Evolutionary conservation across 2,888 invertebrate genomes (phyloP).

Genomic region (Hydrotaea diabolus): DNA sequence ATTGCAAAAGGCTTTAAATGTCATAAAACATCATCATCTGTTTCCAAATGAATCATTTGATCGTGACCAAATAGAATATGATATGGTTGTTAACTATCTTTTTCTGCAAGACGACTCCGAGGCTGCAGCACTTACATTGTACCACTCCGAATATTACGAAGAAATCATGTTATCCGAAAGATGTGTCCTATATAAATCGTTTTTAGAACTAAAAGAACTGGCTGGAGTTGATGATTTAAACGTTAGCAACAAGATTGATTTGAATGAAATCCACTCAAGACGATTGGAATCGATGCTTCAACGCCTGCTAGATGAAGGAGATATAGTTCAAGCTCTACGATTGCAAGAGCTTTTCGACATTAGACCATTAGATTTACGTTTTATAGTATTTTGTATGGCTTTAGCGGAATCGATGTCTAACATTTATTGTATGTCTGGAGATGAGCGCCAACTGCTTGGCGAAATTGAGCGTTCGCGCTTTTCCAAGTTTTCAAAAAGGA

Average conservation of each 20-base stretch:
- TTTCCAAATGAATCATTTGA: conserved; percentile 80
- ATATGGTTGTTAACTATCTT: conserved; percentile 78
- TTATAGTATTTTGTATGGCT: conserved; percentile 83
- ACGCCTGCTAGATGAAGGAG: conserved; percentile 82
- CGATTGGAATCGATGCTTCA: conserved; percentile 81
- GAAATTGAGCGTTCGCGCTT: conserved; percentile 80
- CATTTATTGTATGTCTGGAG: conserved; percentile 83
- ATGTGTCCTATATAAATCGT: conserved; percentile 79
- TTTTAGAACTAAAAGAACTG: conserved; percentile 79
- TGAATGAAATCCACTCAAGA: conserved; percentile 75
- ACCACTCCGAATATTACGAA: conserved; percentile 80
- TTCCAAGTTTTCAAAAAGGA: conserved; percentile 79
- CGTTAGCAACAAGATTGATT: conserved; percentile 72
- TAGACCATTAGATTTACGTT: conserved; percentile 82
- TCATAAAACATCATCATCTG: conserved; percentile 78
- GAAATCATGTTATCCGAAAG: conserved; percentile 78
- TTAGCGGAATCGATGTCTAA: conserved; percentile 84
- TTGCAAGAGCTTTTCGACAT: conserved; percentile 81
- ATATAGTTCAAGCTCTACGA: conserved; percentile 83
- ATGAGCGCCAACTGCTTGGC: conserved; percentile 83
- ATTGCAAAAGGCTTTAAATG: conserved; percentile 77
- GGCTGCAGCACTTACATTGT: conserved; percentile 72
- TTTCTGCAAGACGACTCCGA: conserved; percentile 69
- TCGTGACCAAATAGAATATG: conserved; percentile 80
- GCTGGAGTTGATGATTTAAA: conserved; percentile 79